A percentile compares a stretch with the other conserved stretches of the same genome.
phyloP scores from a whole-genome alignment of 1,140 invertebrate species.

The Zaprionus ornatus region DNA sequence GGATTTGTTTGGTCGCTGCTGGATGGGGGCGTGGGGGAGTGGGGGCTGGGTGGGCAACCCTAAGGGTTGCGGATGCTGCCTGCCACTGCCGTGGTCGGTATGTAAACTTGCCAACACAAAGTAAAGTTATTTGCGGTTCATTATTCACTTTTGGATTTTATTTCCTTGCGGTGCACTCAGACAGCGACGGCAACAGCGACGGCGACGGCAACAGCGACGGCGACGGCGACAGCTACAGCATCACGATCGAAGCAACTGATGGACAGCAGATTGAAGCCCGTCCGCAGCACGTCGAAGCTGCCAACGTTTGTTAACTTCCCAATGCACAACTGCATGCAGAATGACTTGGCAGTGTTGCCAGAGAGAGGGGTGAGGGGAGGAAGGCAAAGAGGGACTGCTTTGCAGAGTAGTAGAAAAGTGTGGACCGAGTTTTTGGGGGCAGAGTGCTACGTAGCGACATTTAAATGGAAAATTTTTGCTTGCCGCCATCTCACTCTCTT shows the following conservation, averaged over 20 bases:
- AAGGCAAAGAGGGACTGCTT: constrained; percentile 2
- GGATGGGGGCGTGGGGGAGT: neutral
- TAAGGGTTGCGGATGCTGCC: neutral
- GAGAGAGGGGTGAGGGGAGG: neutral
- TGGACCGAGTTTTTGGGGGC: neutral
- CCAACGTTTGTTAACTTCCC: constrained; percentile 45
- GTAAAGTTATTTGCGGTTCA: constrained; percentile 82
- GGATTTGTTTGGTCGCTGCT: constrained; percentile 32
- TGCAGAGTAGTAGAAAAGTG: neutral
- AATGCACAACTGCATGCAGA: constrained; percentile 66
- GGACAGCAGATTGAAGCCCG: constrained; percentile 74
- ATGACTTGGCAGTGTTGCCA: constrained; percentile 65
- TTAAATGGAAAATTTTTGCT: constrained; percentile 72
- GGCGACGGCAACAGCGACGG: neutral
- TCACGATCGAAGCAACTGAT: constrained; percentile 76
- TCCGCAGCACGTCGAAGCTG: constrained; percentile 60
- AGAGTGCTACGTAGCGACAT: constrained; percentile 40
- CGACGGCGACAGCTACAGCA: constrained; percentile 5
- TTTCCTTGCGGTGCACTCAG: constrained; percentile 60
- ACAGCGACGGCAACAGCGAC: constrained; percentile 1
- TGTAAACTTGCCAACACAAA: constrained; percentile 52
- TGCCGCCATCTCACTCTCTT: constrained; percentile 21
- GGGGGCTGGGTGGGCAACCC: neutral
- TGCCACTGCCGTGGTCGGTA: constrained; percentile 22
- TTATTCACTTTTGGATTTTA: constrained; percentile 81